Evolutionary conservation across 2,888 invertebrate genomes (phyloP), one percentile per base, ranked within the genome.

Genomic region (Conops quadrifasciatus): DNA sequence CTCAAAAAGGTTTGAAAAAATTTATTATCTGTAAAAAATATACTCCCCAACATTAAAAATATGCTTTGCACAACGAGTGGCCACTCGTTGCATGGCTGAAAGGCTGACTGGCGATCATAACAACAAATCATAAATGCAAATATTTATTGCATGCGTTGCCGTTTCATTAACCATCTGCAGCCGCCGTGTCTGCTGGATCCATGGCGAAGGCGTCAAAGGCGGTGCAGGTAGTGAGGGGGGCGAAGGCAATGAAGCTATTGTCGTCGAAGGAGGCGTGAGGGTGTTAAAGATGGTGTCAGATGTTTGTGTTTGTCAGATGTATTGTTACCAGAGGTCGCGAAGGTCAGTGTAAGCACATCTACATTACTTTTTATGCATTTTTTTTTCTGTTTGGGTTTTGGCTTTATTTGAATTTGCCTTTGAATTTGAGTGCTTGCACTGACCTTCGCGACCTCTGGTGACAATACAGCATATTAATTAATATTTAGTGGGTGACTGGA

Each of bases 91-190:
- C n/a, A n/a, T n/a, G n/a, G n/a, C n/a, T n/a, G n/a, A n/a, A n/a
- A n/a, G n/a, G n/a, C n/a, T n/a, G n/a, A n/a, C n/a, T n/a, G n/a
- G n/a, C n/a, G 11, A 11, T 53, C 53, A n/a, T 53, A 53, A 53
- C 19, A 21, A 53, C 49, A 49, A 53, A 28, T 49, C 64, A 56
- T 45, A 67, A 67, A 67, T 56, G 67, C 67, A 67, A 67, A 67
- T 67, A 67, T 58, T 67, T 67, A 67, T 58, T 58, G 67, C 53
- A 16, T n/a, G n/a, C 21, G 19, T 59, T 62, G 60, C 43, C 11
- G 24, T 58, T 58, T 45, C 56, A 45, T 56, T 24, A 56, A 26
- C 16, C 67, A 45, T 58, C 53, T 43, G 67, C 67, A 58, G 67
- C 67, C 67, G 45, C 36, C 15, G 56, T 24, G 67, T 67, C 67